Conservation (phyloP, 2,113 vertebrate genomes). For the Cettia cetti region DNA sequence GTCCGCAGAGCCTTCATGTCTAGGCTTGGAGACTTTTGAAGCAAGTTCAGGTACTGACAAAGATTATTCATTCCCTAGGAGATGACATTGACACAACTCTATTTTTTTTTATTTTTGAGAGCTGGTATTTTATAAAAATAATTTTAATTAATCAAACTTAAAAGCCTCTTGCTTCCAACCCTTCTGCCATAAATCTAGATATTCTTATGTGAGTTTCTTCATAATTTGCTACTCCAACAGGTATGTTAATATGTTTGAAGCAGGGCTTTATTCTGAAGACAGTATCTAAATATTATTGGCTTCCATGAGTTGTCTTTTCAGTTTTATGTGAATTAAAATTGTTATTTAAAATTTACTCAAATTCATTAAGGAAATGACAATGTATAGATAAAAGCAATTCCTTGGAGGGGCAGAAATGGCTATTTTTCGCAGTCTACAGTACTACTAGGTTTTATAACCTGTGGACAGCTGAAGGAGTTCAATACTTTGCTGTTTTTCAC, state of each 20-base stretch:
- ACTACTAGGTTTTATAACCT: background rate
- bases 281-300: background rate
- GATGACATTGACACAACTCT: background rate
- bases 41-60: background rate
- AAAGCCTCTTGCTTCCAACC: background rate
- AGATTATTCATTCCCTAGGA: background rate
- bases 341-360: background rate
- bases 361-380: background rate
- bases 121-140: background rate
- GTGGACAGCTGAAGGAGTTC: background rate
- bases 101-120: background rate
- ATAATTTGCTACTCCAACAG: background rate
- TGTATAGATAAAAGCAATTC: background rate
- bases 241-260: background rate
- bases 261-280: background rate
- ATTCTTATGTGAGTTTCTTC: background rate
- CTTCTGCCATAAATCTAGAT: background rate
- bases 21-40: background rate
- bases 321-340: background rate
- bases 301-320: background rate
- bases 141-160: background rate
- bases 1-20: background rate
- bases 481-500: background rate
- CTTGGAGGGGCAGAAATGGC: background rate
- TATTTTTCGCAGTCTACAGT: background rate